These are phyloP conservation scores for Sitta europaea DNA, from an alignment of 2,113 vertebrate genomes.

Conservation along the genomic window DNA sequence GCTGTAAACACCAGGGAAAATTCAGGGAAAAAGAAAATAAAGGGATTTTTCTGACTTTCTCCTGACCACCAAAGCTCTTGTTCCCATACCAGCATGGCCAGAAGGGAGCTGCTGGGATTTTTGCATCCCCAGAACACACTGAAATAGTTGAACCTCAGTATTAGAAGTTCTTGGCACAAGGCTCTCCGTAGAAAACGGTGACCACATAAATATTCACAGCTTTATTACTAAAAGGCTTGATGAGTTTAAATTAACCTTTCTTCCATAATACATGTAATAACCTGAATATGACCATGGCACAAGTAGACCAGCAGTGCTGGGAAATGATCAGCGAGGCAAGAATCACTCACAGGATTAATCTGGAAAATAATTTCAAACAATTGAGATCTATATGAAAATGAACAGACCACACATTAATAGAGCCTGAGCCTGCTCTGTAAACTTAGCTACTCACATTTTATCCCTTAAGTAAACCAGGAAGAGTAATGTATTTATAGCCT, in stretches of 20 bases:
- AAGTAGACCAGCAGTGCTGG: neutral
- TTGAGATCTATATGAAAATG: conserved; percentile 35
- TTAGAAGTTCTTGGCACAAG: neutral
- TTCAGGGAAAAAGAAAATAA: neutral
- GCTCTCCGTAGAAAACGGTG: neutral
- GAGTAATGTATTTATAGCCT: conserved; percentile 14
- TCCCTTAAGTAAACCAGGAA: conserved; percentile 46
- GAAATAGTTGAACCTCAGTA: neutral
- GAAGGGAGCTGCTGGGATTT: neutral
- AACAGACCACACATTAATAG: conserved; percentile 29
- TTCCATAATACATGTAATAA: neutral
- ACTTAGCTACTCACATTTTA: conserved; percentile 46
- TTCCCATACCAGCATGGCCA: neutral
- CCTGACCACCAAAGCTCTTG: neutral
- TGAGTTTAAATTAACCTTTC: neutral
- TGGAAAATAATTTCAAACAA: conserved; percentile 41
- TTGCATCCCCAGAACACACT: neutral
- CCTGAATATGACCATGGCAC: neutral
- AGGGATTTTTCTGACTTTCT: neutral
- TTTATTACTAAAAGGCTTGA: neutral
- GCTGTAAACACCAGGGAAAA: neutral
- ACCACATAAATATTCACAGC: neutral
- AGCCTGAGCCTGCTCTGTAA: conserved; percentile 25
- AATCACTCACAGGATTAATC: conserved; percentile 22
- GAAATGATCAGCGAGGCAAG: neutral